phyloP scores from a whole-genome alignment of 2,113 vertebrate genomes.

The Propithecus coquereli region DNA sequence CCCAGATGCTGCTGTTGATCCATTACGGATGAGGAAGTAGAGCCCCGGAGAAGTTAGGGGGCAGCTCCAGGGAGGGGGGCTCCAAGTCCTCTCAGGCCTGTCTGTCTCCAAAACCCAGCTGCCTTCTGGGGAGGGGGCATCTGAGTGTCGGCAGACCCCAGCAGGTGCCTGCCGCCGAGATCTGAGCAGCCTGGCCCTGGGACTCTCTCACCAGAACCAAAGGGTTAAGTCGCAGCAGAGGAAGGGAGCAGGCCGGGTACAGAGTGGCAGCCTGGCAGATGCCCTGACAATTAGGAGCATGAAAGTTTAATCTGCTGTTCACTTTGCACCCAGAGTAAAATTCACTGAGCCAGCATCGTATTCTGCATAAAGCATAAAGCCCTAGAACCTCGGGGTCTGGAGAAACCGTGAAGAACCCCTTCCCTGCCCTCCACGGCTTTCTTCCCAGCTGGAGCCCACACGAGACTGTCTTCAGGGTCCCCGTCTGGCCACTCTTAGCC shows the following conservation, averaged over 20 bases:
- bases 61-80: not conserved
- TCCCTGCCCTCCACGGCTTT: fast-evolving
- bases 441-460: fast-evolving
- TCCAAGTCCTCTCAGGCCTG: fast-evolving
- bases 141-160: fast-evolving
- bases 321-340: not conserved
- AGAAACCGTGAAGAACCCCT: not conserved
- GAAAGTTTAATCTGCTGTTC: not conserved
- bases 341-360: fast-evolving
- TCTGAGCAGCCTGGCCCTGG: not conserved
- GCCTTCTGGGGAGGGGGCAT: fast-evolving
- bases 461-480: fast-evolving
- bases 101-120: not conserved
- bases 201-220: not conserved
- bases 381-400: fast-evolving
- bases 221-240: not conserved
- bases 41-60: not conserved
- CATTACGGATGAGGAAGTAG: not conserved
- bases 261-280: fast-evolving
- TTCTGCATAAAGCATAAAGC: fast-evolving
- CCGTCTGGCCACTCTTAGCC: not conserved
- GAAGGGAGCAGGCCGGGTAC: fast-evolving
- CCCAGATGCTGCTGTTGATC: not conserved
- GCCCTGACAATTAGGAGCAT: fast-evolving
- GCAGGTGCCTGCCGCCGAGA: fast-evolving